A percentile compares a stretch with the other conserved stretches of the same genome.
phyloP scores from a whole-genome alignment of 53 echinoderm and acorn worm species.

The Actinopyga echinites region DNA sequence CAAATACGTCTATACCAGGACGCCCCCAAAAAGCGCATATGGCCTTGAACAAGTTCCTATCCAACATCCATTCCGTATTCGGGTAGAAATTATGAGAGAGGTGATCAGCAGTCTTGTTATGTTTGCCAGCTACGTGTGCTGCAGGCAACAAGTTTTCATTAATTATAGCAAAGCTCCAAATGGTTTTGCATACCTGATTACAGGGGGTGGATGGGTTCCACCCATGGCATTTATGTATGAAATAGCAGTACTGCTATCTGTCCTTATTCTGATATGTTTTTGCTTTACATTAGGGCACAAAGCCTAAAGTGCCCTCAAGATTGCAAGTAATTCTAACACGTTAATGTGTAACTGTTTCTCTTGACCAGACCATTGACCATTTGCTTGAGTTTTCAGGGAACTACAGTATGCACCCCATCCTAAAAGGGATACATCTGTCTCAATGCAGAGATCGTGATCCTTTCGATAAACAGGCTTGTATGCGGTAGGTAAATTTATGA shows the following conservation, averaged over 20 bases:
- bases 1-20: too few species aligned
- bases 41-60: too few species aligned
- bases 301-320: too few species aligned
- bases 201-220: too few species aligned
- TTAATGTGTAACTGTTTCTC: too few species aligned
- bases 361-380: not conserved
- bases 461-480: not conserved
- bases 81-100: not conserved
- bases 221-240: too few species aligned
- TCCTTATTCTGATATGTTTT: too few species aligned
- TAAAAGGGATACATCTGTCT: not conserved
- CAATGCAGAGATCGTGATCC: not conserved
- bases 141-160: not conserved
- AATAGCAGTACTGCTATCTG: too few species aligned
- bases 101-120: not conserved
- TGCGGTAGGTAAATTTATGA: not conserved
- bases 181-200: too few species aligned
- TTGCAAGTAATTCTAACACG: too few species aligned
- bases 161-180: not conserved
- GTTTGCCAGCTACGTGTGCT: not conserved
- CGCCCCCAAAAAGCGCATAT: too few species aligned
- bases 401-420: slow-evolving; percentile 6
- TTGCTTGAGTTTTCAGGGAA: not conserved
- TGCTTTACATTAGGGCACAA: too few species aligned
- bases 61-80: not conserved